Evolutionary conservation across 2,888 invertebrate species (phyloP).

Genomic region (Calameuta pallipes): DNA sequence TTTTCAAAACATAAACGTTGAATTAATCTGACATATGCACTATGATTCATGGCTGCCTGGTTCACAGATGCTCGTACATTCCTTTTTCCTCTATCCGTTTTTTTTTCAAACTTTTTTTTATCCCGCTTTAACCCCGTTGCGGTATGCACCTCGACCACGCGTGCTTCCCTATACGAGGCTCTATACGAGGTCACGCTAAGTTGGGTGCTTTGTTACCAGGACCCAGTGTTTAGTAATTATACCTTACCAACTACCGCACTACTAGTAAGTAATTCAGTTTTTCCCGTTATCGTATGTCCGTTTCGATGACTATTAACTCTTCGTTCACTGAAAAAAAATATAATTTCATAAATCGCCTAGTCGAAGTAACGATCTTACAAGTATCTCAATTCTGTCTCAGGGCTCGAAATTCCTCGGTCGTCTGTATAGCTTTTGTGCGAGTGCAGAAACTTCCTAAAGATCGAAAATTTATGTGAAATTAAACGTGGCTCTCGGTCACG

Average conservation of each 20-base stretch:
- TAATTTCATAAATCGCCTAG: constrained; percentile 6
- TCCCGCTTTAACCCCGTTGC: not conserved
- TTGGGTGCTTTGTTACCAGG: constrained; percentile 16
- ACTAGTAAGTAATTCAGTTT: constrained; percentile 16
- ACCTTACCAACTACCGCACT: constrained; percentile 14
- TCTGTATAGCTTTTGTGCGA: not conserved
- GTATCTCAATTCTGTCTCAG: not conserved
- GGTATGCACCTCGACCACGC: not conserved
- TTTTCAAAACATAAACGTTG: not conserved
- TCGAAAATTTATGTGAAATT: not conserved
- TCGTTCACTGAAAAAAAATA: not conserved
- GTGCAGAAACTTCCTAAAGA: not conserved
- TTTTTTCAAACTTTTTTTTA: constrained; percentile 7
- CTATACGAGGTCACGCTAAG: constrained; percentile 20
- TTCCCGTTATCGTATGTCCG: not conserved
- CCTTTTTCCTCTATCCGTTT: constrained; percentile 20
- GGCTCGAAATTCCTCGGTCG: not conserved
- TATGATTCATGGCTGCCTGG: not conserved
- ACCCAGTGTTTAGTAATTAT: constrained; percentile 22
- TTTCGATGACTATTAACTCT: not conserved
- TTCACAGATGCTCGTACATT: not conserved
- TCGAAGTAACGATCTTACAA: constrained; percentile 3
- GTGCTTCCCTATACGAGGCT: not conserved
- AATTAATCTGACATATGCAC: not conserved
- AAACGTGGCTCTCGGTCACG: not conserved